Percentiles rank a stretch among this genome's conserved stretches.
phyloP scores from a whole-genome alignment of 2,113 vertebrate genomes.

The Reinhardtius hippoglossoides region DNA sequence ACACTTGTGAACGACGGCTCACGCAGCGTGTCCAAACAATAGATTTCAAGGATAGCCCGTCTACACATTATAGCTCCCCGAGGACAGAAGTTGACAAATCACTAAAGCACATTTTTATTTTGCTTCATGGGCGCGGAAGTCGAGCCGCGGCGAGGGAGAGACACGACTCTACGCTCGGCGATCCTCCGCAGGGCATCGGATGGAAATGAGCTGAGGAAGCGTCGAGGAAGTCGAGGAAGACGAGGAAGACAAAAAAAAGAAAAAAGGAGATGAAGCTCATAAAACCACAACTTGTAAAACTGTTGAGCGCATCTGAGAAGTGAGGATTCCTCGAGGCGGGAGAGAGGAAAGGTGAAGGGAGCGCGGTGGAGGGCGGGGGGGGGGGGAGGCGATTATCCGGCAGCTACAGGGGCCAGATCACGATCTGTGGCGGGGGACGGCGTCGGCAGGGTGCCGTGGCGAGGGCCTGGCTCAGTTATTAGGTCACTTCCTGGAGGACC shows the following conservation, averaged over 20 bases:
- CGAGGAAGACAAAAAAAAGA: slow-evolving; percentile 5
- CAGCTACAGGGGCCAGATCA: slow-evolving; percentile 15
- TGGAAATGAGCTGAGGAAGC: slow-evolving; percentile 74
- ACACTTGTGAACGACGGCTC: slow-evolving; percentile 50
- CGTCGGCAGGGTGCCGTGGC: slow-evolving; percentile 11
- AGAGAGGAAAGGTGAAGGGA: neutral
- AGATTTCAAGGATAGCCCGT: slow-evolving; percentile 63
- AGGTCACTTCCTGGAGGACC: slow-evolving; percentile 73
- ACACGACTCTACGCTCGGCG: slow-evolving; percentile 54
- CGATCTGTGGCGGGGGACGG: slow-evolving; percentile 29
- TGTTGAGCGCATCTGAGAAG: slow-evolving; percentile 59
- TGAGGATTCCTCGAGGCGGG: slow-evolving; percentile 56
- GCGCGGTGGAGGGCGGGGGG: neutral
- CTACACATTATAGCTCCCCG: slow-evolving; percentile 54
- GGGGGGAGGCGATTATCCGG: neutral
- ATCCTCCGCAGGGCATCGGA: slow-evolving; percentile 60
- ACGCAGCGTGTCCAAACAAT: slow-evolving; percentile 32
- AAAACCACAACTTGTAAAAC: slow-evolving; percentile 71
- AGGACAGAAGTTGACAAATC: slow-evolving; percentile 76
- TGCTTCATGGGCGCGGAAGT: slow-evolving; percentile 71
- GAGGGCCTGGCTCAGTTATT: slow-evolving; percentile 60
- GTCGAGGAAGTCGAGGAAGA: slow-evolving; percentile 16
- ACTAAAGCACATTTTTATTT: slow-evolving; percentile 71
- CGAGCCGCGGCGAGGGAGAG: slow-evolving; percentile 54
- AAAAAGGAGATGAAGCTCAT: slow-evolving; percentile 57